phyloP scores from a whole-genome alignment of 2,888 invertebrate species.

The Orchesellides sinensis region DNA sequence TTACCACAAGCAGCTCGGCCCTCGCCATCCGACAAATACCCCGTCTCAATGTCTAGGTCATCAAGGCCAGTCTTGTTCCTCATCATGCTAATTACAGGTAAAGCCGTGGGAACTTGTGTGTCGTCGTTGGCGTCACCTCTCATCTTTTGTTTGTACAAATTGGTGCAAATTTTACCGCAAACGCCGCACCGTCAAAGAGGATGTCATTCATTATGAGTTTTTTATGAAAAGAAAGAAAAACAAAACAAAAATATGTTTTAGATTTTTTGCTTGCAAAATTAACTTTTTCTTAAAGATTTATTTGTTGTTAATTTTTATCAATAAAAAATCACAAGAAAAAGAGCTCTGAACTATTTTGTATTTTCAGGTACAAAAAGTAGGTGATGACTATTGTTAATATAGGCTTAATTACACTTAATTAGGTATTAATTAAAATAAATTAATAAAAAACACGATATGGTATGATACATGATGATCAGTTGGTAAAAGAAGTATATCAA shows the following conservation, averaged over 20 bases:
- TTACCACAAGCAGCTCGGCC: conserved; percentile 69
- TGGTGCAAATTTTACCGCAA: no score
- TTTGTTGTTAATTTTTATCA: neutral
- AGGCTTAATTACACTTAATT: no score
- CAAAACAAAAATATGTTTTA: conserved; percentile 22
- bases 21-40: conserved; percentile 56
- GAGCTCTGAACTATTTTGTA: neutral
- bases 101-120: conserved; percentile 7
- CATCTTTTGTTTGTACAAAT: no score
- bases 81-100: neutral
- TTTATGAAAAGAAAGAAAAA: conserved; percentile 48
- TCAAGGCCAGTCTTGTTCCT: conserved; percentile 19
- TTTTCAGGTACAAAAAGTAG: conserved; percentile 58
- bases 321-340: conserved; percentile 7
- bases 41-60: conserved; percentile 43
- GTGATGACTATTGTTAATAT: no score
- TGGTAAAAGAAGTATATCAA: conserved; percentile 6
- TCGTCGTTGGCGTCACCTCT: conserved; percentile 7
- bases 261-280: conserved; percentile 8
- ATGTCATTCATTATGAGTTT: conserved; percentile 19
- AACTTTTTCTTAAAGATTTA: neutral
- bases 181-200: no score
- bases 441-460: conserved; percentile 12
- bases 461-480: conserved; percentile 46
- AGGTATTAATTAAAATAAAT: conserved; percentile 7